Conservation (phyloP, 2,113 vertebrate species). For the Erythrolamprus reginae region DNA sequence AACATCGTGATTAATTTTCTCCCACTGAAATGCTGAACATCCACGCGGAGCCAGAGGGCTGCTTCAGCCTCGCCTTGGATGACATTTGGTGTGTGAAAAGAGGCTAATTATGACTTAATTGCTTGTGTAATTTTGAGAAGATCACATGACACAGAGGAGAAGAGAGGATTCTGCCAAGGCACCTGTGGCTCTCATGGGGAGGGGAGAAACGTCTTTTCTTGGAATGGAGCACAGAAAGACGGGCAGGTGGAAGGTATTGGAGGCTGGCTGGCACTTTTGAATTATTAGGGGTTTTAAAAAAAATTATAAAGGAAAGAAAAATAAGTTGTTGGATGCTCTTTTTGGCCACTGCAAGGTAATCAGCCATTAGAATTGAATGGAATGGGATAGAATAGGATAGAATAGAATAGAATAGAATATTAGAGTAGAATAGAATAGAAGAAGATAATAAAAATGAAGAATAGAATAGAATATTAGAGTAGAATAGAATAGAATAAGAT, state of each 20-base stretch:
- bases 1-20: background rate
- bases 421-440: too few species aligned
- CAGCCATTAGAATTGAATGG: too few species aligned
- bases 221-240: background rate
- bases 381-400: too few species aligned
- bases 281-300: too few species aligned
- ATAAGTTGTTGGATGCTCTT: background rate
- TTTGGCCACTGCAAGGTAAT: background rate
- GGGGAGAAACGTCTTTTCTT: background rate
- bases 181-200: background rate
- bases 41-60: background rate
- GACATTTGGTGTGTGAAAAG: background rate
- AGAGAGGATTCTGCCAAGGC: rapidly evolving
- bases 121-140: constrained; percentile 10
- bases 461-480: too few species aligned
- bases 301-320: background rate
- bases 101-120: background rate
- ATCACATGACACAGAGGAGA: background rate
- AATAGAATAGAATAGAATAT: too few species aligned
- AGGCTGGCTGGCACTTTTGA: background rate
- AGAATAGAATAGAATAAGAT: too few species aligned
- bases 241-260: background rate
- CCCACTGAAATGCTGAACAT: background rate
- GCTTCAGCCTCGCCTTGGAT: background rate
- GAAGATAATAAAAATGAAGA: too few species aligned